Percentiles rank a stretch among this genome's conserved stretches.
Evolutionary conservation across 2,113 vertebrate species (phyloP).

Genomic region (Turnix velox): DNA sequence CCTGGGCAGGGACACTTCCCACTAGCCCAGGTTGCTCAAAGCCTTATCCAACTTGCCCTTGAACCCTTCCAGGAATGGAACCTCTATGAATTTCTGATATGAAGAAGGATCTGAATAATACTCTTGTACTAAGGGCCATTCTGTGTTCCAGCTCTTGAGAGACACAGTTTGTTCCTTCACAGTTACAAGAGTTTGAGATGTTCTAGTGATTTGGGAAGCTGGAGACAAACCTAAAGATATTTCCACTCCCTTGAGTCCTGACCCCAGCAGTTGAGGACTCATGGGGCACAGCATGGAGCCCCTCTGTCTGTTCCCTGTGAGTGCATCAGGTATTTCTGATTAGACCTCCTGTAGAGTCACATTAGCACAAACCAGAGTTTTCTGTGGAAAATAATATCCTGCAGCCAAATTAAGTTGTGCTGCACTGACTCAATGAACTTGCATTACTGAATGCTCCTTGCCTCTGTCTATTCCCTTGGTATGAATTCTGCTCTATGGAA

Average conservation of each 20-base stretch:
- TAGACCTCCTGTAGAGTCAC: background rate
- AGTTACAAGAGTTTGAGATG: background rate
- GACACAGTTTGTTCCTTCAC: background rate
- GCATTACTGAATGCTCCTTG: background rate
- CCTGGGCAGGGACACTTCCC: background rate
- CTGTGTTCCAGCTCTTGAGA: accelerated
- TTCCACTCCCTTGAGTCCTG: accelerated
- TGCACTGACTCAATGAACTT: background rate
- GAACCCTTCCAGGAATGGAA: background rate
- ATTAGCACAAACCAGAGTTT: conserved; percentile 3
- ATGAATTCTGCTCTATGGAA: background rate
- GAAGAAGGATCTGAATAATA: accelerated
- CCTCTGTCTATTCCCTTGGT: background rate
- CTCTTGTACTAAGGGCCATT: accelerated
- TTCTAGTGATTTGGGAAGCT: background rate
- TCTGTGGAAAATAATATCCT: conserved; percentile 16
- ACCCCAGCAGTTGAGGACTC: background rate
- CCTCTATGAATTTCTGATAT: background rate
- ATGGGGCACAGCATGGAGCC: accelerated
- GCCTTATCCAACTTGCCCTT: background rate
- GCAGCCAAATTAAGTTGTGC: background rate
- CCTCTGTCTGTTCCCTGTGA: background rate
- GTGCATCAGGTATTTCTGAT: background rate
- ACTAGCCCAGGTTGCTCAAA: background rate
- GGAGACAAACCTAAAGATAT: background rate